Evolutionary conservation across 1,140 invertebrate genomes (phyloP).

Genomic region (Theocolax elegans): DNA sequence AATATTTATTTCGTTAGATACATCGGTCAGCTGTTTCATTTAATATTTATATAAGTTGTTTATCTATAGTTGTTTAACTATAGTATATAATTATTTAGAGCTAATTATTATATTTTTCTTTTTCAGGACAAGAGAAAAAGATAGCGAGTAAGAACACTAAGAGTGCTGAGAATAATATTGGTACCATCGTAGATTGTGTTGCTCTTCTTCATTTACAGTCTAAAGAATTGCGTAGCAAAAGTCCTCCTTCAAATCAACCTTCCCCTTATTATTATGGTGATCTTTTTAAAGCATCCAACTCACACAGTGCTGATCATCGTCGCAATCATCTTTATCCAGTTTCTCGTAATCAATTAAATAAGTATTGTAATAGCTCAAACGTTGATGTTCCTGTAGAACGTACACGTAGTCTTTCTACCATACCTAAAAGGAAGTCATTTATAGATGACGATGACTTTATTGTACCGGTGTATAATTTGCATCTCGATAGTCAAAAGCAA

Average conservation of each 20-base stretch:
- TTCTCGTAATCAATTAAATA: slow-evolving; percentile 50
- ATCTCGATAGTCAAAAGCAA: slow-evolving; percentile 44
- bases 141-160: too few relatives aligned
- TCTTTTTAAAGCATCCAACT: slow-evolving; percentile 69
- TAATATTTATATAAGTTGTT: too few relatives aligned
- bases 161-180: slow-evolving; percentile 37
- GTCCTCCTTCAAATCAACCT: slow-evolving; percentile 72
- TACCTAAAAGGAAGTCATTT: slow-evolving; percentile 73
- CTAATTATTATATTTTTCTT: too few relatives aligned
- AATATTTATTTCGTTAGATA: too few relatives aligned
- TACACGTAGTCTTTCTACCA: slow-evolving; percentile 57
- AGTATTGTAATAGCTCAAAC: slow-evolving; percentile 74
- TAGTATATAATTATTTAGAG: too few relatives aligned
- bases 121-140: too few relatives aligned
- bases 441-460: slow-evolving; percentile 71
- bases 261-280: slow-evolving; percentile 84
- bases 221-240: slow-evolving; percentile 52
- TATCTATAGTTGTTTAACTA: too few relatives aligned
- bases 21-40: too few relatives aligned
- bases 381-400: slow-evolving; percentile 74
- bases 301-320: slow-evolving; percentile 49
- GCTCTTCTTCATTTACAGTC: too few relatives aligned
- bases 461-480: slow-evolving; percentile 46
- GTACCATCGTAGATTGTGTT: slow-evolving; percentile 56
- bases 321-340: slow-evolving; percentile 31